These are phyloP conservation scores for Prunella fulvescens DNA, from an alignment of 2,113 vertebrate genomes.

Conservation along the genomic window DNA sequence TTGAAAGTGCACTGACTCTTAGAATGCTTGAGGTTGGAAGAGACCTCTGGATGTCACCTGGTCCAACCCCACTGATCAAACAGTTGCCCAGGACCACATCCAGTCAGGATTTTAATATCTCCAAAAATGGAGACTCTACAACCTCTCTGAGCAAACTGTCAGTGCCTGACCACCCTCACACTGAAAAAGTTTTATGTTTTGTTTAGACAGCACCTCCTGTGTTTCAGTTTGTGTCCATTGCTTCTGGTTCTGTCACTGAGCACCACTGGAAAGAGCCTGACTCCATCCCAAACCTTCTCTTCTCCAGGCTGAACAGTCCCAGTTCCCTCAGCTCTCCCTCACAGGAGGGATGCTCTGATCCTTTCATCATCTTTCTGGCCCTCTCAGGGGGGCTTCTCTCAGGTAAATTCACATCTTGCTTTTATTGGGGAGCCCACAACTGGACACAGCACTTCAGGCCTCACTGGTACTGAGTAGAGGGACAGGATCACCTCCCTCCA, in stretches of 20 bases:
- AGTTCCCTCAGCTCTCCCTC: not conserved
- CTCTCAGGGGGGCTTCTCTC: not conserved
- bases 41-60: not conserved
- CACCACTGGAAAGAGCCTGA: not conserved
- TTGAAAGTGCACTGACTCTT: not conserved
- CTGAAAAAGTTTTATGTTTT: not conserved
- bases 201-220: not conserved
- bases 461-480: not conserved
- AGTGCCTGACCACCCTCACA: not conserved
- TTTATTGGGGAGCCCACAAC: not conserved
- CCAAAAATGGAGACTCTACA: not conserved
- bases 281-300: not conserved
- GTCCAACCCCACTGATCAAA: not conserved
- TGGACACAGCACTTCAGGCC: not conserved
- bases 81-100: no score
- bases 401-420: not conserved
- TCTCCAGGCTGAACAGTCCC: not conserved
- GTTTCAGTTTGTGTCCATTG: not conserved
- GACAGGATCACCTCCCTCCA: not conserved
- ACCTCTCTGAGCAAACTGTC: not conserved
- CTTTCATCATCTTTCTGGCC: not conserved
- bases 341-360: not conserved
- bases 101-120: not conserved
- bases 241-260: not conserved
- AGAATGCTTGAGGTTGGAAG: not conserved